Conservation (phyloP, 37 sponge, comb jelly and placozoan species). For the Beroe forskalii region DNA sequence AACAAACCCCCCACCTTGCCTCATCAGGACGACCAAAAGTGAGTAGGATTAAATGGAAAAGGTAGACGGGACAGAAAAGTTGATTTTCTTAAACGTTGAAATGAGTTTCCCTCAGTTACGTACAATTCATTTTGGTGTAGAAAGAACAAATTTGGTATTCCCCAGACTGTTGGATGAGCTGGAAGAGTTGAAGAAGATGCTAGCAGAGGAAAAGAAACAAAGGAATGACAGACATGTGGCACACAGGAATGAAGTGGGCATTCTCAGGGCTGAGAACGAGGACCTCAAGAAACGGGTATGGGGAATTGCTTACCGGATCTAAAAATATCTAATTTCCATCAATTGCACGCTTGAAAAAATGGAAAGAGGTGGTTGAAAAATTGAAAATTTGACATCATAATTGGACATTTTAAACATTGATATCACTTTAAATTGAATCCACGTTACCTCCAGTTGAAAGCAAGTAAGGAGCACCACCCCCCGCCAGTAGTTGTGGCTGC, state of each 20-base stretch:
- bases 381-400: no score
- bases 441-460: neutral
- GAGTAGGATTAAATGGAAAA: neutral
- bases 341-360: no score
- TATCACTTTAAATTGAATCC: no score
- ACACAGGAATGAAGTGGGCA: slow-evolving; percentile 50
- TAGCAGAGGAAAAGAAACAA: slow-evolving; percentile 57
- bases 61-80: no score
- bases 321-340: no score
- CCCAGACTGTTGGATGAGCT: slow-evolving; percentile 18
- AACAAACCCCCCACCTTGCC: slow-evolving; percentile 3
- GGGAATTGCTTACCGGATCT: no score
- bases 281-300: slow-evolving; percentile 46
- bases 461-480: neutral
- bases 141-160: no score
- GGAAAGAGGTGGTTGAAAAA: no score
- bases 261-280: slow-evolving; percentile 58
- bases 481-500: neutral
- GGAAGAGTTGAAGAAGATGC: slow-evolving; percentile 33
- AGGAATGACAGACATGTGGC: slow-evolving; percentile 51
- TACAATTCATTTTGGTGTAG: no score
- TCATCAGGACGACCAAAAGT: neutral
- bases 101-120: no score
- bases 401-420: no score
- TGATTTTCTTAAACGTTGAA: no score